Conservation (phyloP, 2,797 vertebrate species). For the Bradypodion pumilum region DNA sequence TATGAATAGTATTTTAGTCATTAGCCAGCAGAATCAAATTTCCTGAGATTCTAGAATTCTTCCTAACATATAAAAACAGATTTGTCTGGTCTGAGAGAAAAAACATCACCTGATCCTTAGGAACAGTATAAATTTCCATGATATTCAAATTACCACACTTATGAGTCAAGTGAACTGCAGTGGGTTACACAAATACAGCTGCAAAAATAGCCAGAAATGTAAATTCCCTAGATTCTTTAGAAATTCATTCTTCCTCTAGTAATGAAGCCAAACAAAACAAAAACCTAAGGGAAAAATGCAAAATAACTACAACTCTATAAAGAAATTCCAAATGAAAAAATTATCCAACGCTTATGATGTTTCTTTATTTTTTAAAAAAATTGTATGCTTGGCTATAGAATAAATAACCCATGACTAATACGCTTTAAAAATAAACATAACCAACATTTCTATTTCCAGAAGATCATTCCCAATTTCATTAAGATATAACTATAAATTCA, state of each 20-base stretch:
- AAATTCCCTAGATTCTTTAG: not conserved
- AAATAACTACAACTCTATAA: not conserved
- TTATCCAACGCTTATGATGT: not conserved
- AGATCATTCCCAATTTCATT: not conserved
- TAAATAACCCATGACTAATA: not conserved
- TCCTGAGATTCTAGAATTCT: not conserved
- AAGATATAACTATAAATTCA: not conserved
- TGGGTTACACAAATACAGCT: fast-evolving
- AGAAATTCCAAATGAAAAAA: not conserved
- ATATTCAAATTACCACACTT: constrained; percentile 2
- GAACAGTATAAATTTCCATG: not conserved
- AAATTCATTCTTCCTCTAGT: not conserved
- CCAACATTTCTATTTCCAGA: not conserved
- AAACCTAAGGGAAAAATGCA: not conserved
- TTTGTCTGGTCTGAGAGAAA: not conserved
- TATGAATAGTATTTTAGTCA: not conserved
- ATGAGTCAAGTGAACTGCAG: not conserved
- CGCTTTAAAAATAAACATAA: not conserved
- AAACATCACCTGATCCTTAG: not conserved
- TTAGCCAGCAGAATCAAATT: not conserved
- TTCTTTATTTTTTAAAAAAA: not conserved
- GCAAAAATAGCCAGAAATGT: not conserved
- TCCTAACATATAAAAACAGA: not conserved
- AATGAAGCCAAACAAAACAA: not conserved
- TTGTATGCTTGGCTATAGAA: not conserved